phyloP scores from a whole-genome alignment of 2,113 vertebrate genomes.

The Gorsachius goisagi region DNA sequence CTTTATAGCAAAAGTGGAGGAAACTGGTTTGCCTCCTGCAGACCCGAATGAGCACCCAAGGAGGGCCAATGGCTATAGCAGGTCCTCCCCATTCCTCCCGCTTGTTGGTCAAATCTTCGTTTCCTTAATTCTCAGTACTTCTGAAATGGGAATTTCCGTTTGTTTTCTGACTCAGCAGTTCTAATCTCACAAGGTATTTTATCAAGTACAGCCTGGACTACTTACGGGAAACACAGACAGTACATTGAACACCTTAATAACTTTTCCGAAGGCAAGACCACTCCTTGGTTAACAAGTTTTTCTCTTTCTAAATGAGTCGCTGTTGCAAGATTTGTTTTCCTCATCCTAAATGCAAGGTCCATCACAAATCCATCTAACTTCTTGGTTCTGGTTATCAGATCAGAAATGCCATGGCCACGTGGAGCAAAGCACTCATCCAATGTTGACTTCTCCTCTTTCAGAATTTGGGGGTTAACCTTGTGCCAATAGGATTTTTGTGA shows the following conservation, averaged over 20 bases:
- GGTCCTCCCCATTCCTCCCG: not conserved
- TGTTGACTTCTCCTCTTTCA: not conserved
- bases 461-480: not conserved
- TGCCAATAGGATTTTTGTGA: not conserved
- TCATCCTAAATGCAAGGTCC: not conserved
- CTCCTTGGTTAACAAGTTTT: not conserved
- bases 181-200: not conserved
- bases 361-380: not conserved
- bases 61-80: not conserved
- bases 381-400: not conserved
- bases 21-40: not conserved
- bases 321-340: not conserved
- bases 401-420: not conserved
- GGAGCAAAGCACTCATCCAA: not conserved
- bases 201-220: not conserved
- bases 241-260: not conserved
- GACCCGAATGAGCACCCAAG: not conserved
- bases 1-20: not conserved
- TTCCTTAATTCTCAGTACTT: not conserved
- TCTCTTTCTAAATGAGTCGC: not conserved
- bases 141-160: not conserved
- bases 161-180: not conserved
- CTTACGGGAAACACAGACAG: not conserved
- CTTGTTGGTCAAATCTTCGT: not conserved
- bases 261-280: not conserved